Percentiles rank a stretch among this genome's conserved stretches.
Evolutionary conservation across 2,113 vertebrate genomes (phyloP).

Genomic region (Hippocampus zosterae): DNA sequence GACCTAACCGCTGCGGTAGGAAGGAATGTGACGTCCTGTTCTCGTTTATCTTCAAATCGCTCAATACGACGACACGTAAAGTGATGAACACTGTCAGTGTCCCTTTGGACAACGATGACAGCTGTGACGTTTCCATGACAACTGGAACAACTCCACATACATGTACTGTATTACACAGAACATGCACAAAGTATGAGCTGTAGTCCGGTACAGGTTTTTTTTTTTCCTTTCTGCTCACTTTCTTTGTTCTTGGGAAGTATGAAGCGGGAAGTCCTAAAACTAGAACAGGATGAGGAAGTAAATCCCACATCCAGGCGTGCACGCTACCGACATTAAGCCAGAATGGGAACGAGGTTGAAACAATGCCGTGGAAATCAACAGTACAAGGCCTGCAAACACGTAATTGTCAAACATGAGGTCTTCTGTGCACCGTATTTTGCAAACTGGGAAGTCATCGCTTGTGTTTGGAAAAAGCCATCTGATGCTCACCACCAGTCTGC

Average conservation of each 20-base stretch:
- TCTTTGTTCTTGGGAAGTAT: slow-evolving; percentile 43
- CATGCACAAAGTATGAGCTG: not conserved
- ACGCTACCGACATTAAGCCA: not conserved
- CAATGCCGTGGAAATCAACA: slow-evolving; percentile 17
- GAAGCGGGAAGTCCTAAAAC: slow-evolving; percentile 51
- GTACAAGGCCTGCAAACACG: too few species aligned
- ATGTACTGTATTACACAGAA: not conserved
- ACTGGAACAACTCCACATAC: not conserved
- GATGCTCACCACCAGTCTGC: too few species aligned
- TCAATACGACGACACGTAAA: slow-evolving; percentile 22
- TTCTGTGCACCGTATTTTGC: not conserved
- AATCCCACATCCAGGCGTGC: slow-evolving; percentile 21
- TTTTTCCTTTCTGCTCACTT: slow-evolving; percentile 14
- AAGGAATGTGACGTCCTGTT: not conserved
- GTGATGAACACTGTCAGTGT: slow-evolving; percentile 16
- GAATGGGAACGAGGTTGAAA: slow-evolving; percentile 21
- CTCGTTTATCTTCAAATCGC: slow-evolving; percentile 8
- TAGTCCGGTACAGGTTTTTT: not conserved
- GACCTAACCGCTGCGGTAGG: not conserved
- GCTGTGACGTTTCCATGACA: not conserved
- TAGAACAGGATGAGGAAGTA: slow-evolving; percentile 58
- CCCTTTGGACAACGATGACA: not conserved
- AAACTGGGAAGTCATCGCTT: too few species aligned
- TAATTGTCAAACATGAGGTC: not conserved
- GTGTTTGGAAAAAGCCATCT: too few species aligned